phyloP scores from a whole-genome alignment of 2,113 vertebrate species.

The Ia io region DNA sequence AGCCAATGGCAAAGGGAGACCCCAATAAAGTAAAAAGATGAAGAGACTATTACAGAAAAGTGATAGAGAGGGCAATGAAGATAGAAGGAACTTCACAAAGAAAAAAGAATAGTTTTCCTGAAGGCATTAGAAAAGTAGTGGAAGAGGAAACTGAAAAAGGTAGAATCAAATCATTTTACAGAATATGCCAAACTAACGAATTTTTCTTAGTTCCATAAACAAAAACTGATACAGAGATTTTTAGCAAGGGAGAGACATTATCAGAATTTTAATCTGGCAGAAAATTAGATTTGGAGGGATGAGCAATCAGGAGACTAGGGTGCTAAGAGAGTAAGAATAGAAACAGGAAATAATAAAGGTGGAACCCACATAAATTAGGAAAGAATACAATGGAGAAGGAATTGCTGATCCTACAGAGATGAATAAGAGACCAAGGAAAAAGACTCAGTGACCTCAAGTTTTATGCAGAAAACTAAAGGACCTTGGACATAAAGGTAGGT shows the following conservation, averaged over 20 bases:
- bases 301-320: not conserved
- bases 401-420: not conserved
- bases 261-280: not conserved
- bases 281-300: not conserved
- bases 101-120: not conserved
- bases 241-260: not conserved
- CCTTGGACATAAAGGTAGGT: not conserved
- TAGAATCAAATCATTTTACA: not conserved
- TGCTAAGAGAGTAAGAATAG: not conserved
- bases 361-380: not conserved
- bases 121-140: not conserved
- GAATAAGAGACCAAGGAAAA: not conserved
- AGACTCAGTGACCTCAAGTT: not conserved
- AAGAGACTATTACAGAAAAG: not conserved
- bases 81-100: not conserved
- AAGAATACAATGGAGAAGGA: not conserved
- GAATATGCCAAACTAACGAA: not conserved
- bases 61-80: not conserved
- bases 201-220: not conserved
- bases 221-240: not conserved
- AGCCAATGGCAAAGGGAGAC: not conserved
- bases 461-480: not conserved
- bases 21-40: not conserved
- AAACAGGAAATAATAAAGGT: not conserved
- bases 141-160: not conserved